Conservation (phyloP, 2,888 invertebrate species). For the Stenichneumon culpator region DNA sequence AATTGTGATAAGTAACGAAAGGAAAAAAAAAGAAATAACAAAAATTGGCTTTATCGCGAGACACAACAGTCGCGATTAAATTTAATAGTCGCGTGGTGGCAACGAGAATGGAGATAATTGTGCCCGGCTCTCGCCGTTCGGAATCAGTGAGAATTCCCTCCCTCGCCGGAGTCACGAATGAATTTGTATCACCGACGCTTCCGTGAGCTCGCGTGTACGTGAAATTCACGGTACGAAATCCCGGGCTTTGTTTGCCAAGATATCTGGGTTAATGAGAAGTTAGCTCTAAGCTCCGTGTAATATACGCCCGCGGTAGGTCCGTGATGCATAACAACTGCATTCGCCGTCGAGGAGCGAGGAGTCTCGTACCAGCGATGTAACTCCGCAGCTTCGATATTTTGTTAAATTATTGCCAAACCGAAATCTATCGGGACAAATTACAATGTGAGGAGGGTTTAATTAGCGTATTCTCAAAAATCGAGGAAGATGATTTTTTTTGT, state of each 20-base stretch:
- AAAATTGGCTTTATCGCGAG: constrained; percentile 5
- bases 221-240: constrained; percentile 54
- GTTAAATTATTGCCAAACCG: background rate
- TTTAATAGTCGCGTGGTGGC: constrained; percentile 29
- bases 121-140: constrained; percentile 15
- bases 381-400: constrained; percentile 25
- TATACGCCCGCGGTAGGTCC: constrained; percentile 51
- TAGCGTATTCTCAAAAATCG: too few species aligned
- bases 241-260: constrained; percentile 70
- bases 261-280: constrained; percentile 74
- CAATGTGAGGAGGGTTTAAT: background rate
- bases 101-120: constrained; percentile 44
- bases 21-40: background rate
- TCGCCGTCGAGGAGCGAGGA: constrained; percentile 18
- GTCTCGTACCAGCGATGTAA: background rate
- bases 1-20: background rate
- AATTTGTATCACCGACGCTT: constrained; percentile 58
- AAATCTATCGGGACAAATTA: background rate
- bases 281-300: constrained; percentile 67
- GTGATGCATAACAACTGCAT: constrained; percentile 57
- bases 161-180: constrained; percentile 43
- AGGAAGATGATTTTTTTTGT: too few species aligned
- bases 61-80: constrained; percentile 4
- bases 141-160: constrained; percentile 46
- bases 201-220: constrained; percentile 53